A percentile compares a stretch with the other conserved stretches of the same genome.
Conservation (phyloP, 2,797 vertebrate genomes). For the Peromyscus attwateri region DNA sequence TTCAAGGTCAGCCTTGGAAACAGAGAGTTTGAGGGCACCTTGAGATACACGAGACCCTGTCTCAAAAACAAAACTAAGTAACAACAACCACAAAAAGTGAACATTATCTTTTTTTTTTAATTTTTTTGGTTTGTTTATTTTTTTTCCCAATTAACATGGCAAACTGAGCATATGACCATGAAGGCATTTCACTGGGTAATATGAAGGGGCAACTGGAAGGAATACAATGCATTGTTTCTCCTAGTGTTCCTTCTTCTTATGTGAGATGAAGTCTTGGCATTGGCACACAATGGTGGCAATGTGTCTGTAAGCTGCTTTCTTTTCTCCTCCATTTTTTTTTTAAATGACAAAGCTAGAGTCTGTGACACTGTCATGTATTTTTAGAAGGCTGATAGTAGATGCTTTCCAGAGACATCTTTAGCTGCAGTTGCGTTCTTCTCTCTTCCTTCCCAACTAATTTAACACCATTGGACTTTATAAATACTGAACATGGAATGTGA, state of each 20-base stretch:
- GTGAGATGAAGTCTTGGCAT: slow-evolving; percentile 57
- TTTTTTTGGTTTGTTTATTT: neutral
- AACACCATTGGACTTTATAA: slow-evolving; percentile 82
- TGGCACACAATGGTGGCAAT: neutral
- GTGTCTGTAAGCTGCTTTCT: slow-evolving; percentile 14
- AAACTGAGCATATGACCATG: neutral
- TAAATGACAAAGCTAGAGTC: neutral
- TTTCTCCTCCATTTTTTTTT: slow-evolving; percentile 46
- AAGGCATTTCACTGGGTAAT: neutral
- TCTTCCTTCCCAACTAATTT: slow-evolving; percentile 81
- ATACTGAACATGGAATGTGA: slow-evolving; percentile 66
- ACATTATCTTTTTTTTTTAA: neutral
- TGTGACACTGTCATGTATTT: slow-evolving; percentile 61
- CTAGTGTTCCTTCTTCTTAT: neutral
- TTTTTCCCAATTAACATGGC: slow-evolving; percentile 27
- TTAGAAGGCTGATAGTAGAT: slow-evolving; percentile 66
- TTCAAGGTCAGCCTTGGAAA: neutral
- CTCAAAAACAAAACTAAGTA: neutral
- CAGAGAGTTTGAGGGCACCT: neutral
- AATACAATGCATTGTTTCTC: neutral
- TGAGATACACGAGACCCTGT: neutral
- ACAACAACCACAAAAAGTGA: neutral
- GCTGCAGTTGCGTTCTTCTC: slow-evolving; percentile 77
- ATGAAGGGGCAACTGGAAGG: neutral
- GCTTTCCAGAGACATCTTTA: slow-evolving; percentile 75